Evolutionary conservation across 2,888 invertebrate genomes (phyloP), one percentile per base, ranked within the genome.

Genomic region (Heteromurus nitidus): DNA sequence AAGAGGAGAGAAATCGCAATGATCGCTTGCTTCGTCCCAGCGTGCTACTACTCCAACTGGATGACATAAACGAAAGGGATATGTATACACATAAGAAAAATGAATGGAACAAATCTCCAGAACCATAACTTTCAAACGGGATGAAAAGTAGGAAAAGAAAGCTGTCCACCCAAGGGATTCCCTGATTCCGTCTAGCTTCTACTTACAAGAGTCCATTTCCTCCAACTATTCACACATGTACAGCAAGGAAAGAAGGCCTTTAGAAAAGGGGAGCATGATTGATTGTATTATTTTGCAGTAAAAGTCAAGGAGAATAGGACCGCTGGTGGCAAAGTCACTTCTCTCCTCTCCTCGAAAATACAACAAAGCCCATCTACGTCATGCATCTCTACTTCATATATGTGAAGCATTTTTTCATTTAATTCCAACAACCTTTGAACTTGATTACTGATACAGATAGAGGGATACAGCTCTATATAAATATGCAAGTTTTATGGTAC

Each of bases 261-360:
- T n/a, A n/a, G n/a, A 31, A 53, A 26, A 28, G 44, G 62, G 22
- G 53, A 67, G 28, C 65, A 67, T 75, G 75, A 75, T 67, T 75
- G 75, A 75, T 75, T 75, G 75, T 67, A 75, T 75, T 75, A 75
- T 75, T 75, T 75, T 67, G 65, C 55, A 75, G 55, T 75, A 75
- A 75, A 75, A 75, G 75, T 75, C 75, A 75, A 67, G 67, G 42
- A 42, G 58, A 44, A 31, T 36, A 24, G 53, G 20, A 42, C 26
- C 16, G 47, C 42, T 24, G 18, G 67, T 44, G 53, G 68, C 53
- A 53, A 28, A 60, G 44, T 42, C n/a, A n/a, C 47, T 60, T 60
- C 5, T 64, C 20, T 16, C 24, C 13, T 42, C 18, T 16, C 16
- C 13, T 31, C 7, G 28, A 16, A 11, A 22, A 50, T n/a, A 30